Evolutionary conservation across 2,888 invertebrate genomes (phyloP).

Genomic region (Drosophila recens): DNA sequence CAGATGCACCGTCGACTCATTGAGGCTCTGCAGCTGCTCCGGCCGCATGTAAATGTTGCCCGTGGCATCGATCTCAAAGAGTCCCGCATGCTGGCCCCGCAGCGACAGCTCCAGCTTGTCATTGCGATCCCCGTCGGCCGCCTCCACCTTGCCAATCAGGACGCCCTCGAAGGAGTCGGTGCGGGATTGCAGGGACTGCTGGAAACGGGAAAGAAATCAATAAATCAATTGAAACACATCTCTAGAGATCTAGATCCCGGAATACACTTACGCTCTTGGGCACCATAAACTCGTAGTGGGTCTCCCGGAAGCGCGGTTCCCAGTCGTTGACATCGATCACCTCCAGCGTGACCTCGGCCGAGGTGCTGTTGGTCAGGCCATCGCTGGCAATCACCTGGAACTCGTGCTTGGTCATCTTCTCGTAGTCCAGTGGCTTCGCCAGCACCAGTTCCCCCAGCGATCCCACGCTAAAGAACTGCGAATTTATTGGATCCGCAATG

Average conservation of each 20-base stretch:
- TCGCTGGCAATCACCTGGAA: constrained; percentile 94
- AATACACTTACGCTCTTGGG: constrained; percentile 83
- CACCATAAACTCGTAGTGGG: constrained; percentile 92
- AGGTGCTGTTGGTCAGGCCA: constrained; percentile 90
- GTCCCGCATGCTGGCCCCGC: constrained; percentile 89
- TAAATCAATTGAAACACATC: background rate
- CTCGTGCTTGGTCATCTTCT: constrained; percentile 89
- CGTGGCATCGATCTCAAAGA: constrained; percentile 83
- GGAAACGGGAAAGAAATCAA: constrained; percentile 50
- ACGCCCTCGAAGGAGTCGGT: constrained; percentile 83
- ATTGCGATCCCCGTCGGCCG: constrained; percentile 93
- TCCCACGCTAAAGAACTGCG: constrained; percentile 91
- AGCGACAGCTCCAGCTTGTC: constrained; percentile 91
- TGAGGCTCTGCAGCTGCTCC: constrained; percentile 85
- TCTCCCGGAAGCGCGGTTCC: constrained; percentile 95
- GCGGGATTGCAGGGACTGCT: constrained; percentile 79
- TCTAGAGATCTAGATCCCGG: background rate
- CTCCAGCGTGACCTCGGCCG: constrained; percentile 91
- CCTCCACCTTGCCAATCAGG: constrained; percentile 90
- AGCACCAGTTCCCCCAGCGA: constrained; percentile 92
- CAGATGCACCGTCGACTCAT: constrained; percentile 89
- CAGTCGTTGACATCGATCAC: constrained; percentile 96
- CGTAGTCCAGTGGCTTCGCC: constrained; percentile 91
- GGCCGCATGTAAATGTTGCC: constrained; percentile 88
- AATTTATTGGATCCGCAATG: constrained; percentile 90